A percentile compares a stretch with the other conserved stretches of the same genome.
Evolutionary conservation across 2,797 vertebrate species (phyloP).

Genomic region (Gambelia wislizenii): DNA sequence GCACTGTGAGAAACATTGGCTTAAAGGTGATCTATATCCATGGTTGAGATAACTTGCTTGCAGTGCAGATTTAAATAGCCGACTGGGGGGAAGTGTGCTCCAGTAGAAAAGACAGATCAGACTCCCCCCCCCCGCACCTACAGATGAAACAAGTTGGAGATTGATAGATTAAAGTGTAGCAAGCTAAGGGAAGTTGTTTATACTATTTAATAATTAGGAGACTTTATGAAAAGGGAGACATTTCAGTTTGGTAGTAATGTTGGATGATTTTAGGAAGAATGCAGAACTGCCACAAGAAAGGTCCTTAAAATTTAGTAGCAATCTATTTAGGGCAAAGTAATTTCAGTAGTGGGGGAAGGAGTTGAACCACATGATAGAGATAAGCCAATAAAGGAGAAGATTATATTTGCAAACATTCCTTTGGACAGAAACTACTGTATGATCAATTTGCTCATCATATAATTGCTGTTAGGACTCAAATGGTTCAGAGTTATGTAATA

Average conservation of each 20-base stretch:
- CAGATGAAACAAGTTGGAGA: background rate
- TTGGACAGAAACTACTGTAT: background rate
- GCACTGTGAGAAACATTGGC: background rate
- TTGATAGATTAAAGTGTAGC: background rate
- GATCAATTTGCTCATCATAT: background rate
- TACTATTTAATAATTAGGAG: constrained; percentile 1
- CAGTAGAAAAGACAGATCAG: background rate
- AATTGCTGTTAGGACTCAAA: background rate
- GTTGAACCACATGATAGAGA: background rate
- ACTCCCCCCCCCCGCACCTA: background rate
- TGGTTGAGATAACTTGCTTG: background rate
- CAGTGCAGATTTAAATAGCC: background rate
- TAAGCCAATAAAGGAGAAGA: background rate
- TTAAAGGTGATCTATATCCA: background rate
- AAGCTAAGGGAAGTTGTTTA: background rate
- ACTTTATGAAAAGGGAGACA: background rate
- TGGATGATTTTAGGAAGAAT: background rate
- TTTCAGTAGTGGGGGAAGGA: background rate
- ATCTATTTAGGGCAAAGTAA: background rate
- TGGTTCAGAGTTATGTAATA: background rate
- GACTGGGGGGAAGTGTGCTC: background rate
- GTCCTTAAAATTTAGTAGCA: background rate
- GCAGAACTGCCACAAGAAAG: background rate
- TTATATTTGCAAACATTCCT: background rate
- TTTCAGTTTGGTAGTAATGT: background rate